Evolutionary conservation across 2,113 vertebrate genomes (phyloP).

Genomic region (Salvelinus sp.): DNA sequence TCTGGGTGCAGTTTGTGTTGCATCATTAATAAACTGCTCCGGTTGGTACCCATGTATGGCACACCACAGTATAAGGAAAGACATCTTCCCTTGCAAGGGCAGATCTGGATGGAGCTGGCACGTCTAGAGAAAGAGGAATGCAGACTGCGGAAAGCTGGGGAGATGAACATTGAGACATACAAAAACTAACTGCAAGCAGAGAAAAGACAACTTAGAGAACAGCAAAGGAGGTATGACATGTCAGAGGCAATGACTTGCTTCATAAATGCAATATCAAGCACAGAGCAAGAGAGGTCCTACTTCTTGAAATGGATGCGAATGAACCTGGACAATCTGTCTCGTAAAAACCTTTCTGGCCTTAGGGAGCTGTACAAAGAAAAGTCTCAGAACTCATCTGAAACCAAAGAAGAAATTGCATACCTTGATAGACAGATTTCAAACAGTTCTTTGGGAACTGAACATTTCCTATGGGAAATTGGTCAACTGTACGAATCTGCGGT

Average conservation of each 20-base stretch:
- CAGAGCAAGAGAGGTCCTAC: slow-evolving; percentile 47
- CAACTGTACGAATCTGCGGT: slow-evolving; percentile 78
- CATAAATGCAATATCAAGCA: slow-evolving; percentile 44
- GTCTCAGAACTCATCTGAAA: slow-evolving; percentile 26
- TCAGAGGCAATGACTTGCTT: slow-evolving; percentile 59
- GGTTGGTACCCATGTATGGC: slow-evolving; percentile 19
- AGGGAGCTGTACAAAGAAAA: slow-evolving; percentile 52
- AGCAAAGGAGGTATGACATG: slow-evolving; percentile 36
- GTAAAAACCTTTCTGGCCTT: slow-evolving; percentile 35
- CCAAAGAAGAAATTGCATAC: slow-evolving; percentile 47
- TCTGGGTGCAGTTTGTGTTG: slow-evolving; percentile 26
- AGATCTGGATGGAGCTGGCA: slow-evolving; percentile 63
- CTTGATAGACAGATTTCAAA: slow-evolving; percentile 64
- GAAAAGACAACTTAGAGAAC: slow-evolving; percentile 30
- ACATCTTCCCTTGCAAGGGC: slow-evolving; percentile 55
- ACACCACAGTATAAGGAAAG: slow-evolving; percentile 54
- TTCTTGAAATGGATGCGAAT: slow-evolving; percentile 72
- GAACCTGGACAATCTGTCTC: slow-evolving; percentile 58
- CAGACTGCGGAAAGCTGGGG: slow-evolving; percentile 46
- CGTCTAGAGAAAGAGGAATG: slow-evolving; percentile 64
- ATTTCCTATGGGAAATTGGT: slow-evolving; percentile 80
- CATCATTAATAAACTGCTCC: too few relatives aligned
- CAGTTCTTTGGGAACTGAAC: slow-evolving; percentile 76
- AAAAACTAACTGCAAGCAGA: slow-evolving; percentile 44
- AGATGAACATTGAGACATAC: slow-evolving; percentile 52